A percentile compares a stretch with the other conserved stretches of the same genome.
Evolutionary conservation across 2,888 invertebrate genomes (phyloP).

Genomic region (Diaperis boleti): DNA sequence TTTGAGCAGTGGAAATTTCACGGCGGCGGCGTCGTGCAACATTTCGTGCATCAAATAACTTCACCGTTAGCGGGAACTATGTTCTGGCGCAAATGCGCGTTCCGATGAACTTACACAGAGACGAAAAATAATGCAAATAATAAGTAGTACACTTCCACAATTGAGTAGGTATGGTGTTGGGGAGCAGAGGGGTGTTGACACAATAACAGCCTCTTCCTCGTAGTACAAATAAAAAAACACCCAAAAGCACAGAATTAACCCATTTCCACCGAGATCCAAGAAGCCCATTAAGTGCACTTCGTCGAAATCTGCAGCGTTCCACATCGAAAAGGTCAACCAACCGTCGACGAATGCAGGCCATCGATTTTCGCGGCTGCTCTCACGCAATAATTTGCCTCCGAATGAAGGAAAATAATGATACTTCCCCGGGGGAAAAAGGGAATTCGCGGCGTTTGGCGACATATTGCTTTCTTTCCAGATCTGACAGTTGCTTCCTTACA

Average conservation of each 20-base stretch:
- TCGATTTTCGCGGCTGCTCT: conserved; percentile 42
- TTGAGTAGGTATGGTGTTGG: too few species aligned
- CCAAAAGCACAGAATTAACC: too few species aligned
- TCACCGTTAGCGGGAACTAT: too few species aligned
- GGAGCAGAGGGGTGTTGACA: too few species aligned
- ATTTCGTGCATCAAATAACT: too few species aligned
- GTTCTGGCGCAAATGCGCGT: too few species aligned
- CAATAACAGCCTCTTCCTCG: too few species aligned
- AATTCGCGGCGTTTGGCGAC: conserved; percentile 23
- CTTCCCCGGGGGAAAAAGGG: conserved; percentile 7
- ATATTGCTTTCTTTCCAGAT: conserved; percentile 43
- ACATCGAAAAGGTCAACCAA: conserved; percentile 37
- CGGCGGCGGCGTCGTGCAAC: not conserved
- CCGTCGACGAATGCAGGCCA: conserved; percentile 47
- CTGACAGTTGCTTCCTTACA: conserved; percentile 40
- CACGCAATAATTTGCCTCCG: conserved; percentile 32
- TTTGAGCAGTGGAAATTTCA: too few species aligned
- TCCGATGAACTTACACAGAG: too few species aligned
- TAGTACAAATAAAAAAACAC: too few species aligned
- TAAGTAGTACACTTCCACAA: too few species aligned
- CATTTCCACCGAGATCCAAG: not conserved
- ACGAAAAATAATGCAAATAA: too few species aligned
- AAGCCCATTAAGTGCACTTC: conserved; percentile 4
- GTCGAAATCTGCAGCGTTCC: conserved; percentile 5
- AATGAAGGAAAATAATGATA: not conserved